These are phyloP conservation scores for Lithosia quadra DNA, from an alignment of 2,888 invertebrate species.

Conservation along the genomic window DNA sequence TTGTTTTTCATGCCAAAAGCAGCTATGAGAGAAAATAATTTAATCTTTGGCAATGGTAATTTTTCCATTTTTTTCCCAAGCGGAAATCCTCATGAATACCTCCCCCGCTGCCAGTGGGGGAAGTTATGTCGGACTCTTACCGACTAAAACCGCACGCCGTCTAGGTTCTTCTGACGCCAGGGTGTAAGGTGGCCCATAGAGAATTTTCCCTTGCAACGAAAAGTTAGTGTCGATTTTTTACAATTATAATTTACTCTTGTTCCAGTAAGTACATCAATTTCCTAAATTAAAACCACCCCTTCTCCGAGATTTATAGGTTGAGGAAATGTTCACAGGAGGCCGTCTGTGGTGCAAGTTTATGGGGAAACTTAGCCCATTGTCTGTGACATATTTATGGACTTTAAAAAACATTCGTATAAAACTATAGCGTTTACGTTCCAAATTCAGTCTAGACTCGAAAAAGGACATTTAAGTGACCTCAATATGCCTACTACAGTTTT, in stretches of 20 bases:
- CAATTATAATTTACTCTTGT: not conserved
- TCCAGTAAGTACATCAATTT: not conserved
- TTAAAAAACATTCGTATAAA: not conserved
- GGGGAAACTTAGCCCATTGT: slow-evolving; percentile 30
- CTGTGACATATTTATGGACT: not conserved
- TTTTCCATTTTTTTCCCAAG: too few relatives aligned
- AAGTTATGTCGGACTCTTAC: too few relatives aligned
- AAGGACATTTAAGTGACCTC: not conserved
- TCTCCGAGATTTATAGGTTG: slow-evolving; percentile 15
- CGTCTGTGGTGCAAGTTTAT: slow-evolving; percentile 19
- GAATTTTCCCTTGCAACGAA: not conserved
- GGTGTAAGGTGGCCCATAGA: too few relatives aligned
- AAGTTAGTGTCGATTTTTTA: not conserved
- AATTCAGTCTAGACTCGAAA: not conserved
- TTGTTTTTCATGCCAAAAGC: too few relatives aligned
- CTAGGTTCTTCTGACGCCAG: too few relatives aligned
- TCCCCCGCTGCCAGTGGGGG: too few relatives aligned
- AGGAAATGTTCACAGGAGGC: slow-evolving; percentile 12
- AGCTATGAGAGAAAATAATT: too few relatives aligned
- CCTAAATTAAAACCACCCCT: not conserved
- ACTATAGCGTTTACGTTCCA: not conserved
- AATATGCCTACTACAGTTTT: not conserved
- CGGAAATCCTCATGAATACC: too few relatives aligned
- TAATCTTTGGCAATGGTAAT: too few relatives aligned
- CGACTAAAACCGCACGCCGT: too few relatives aligned